Conservation (phyloP, 2,113 vertebrate genomes). For the Chlamydotis undulata region DNA sequence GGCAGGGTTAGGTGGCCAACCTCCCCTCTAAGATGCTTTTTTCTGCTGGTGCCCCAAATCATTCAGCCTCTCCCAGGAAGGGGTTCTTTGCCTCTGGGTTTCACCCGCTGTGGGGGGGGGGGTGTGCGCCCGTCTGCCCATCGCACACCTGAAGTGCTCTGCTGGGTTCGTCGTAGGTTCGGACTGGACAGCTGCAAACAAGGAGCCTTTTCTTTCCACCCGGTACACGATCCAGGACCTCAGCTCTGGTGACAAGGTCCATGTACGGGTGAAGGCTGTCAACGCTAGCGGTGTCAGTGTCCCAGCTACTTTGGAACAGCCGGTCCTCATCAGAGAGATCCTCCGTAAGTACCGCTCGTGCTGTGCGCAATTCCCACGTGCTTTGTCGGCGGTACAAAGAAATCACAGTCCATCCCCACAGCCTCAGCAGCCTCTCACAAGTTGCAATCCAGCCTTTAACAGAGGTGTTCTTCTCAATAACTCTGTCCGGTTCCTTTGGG, state of each 20-base stretch:
- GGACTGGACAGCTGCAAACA: slow-evolving; percentile 83
- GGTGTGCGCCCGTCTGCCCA: background rate
- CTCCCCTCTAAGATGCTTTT: background rate
- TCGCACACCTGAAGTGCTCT: background rate
- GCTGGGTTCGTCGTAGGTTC: slow-evolving; percentile 68
- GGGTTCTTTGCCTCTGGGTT: background rate
- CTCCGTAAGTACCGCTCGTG: slow-evolving; percentile 68
- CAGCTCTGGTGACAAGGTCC: slow-evolving; percentile 79
- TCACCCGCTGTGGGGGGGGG: background rate
- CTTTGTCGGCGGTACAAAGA: background rate
- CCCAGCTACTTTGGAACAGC: slow-evolving; percentile 74
- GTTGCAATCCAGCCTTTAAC: background rate
- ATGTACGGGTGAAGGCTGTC: slow-evolving; percentile 81
- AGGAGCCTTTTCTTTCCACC: slow-evolving; percentile 78
- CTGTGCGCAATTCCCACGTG: rapidly evolving
- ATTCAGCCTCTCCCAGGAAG: background rate
- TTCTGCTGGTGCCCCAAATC: background rate
- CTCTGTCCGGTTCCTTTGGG: background rate
- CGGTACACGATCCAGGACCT: slow-evolving; percentile 80
- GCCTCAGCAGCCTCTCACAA: background rate
- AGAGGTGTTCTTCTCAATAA: background rate
- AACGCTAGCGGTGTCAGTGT: slow-evolving; percentile 75
- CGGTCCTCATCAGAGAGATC: slow-evolving; percentile 80
- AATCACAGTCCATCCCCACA: background rate
- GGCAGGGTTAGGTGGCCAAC: background rate